These are phyloP conservation scores for Lampropteryx suffumata DNA, from an alignment of 2,888 invertebrate genomes.

Conservation along the genomic window DNA sequence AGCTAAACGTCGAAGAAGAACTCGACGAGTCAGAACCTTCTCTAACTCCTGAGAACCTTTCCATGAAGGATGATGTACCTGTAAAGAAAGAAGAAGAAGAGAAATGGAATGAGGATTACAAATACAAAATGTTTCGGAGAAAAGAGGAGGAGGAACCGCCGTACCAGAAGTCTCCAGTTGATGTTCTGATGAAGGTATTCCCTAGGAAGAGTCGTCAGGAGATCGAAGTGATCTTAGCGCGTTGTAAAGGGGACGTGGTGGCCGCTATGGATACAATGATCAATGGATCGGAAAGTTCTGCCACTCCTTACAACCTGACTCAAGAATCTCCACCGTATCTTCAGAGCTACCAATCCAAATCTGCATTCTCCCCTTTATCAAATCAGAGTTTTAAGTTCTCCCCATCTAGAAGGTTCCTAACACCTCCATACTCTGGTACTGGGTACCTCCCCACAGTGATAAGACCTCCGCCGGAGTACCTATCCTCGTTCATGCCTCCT, in stretches of 20 bases:
- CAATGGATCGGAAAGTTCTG: constrained; percentile 78
- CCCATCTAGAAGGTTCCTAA: constrained; percentile 89
- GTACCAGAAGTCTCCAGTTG: constrained; percentile 89
- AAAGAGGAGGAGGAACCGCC: constrained; percentile 57
- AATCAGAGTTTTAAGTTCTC: constrained; percentile 85
- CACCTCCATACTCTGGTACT: constrained; percentile 92
- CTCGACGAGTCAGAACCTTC: constrained; percentile 79
- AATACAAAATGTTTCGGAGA: constrained; percentile 70
- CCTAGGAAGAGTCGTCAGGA: constrained; percentile 93
- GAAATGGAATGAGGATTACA: constrained; percentile 71
- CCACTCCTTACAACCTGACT: constrained; percentile 62
- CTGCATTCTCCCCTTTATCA: constrained; percentile 90
- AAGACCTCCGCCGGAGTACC: constrained; percentile 76
- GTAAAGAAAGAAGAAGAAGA: constrained; percentile 79
- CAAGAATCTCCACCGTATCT: constrained; percentile 74
- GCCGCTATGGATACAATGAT: constrained; percentile 96
- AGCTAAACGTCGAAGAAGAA: constrained; percentile 83
- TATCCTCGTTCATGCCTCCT: constrained; percentile 73
- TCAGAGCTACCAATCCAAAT: constrained; percentile 83
- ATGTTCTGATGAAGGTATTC: constrained; percentile 94
- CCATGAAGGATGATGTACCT: constrained; percentile 86
- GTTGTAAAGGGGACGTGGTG: constrained; percentile 94
- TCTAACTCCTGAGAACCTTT: constrained; percentile 91
- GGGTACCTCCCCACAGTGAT: constrained; percentile 92
- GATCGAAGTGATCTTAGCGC: constrained; percentile 92